Evolutionary conservation across 2,888 invertebrate species (phyloP), one percentile per base, ranked within the genome.

Genomic region (Mythimna loreyi): DNA sequence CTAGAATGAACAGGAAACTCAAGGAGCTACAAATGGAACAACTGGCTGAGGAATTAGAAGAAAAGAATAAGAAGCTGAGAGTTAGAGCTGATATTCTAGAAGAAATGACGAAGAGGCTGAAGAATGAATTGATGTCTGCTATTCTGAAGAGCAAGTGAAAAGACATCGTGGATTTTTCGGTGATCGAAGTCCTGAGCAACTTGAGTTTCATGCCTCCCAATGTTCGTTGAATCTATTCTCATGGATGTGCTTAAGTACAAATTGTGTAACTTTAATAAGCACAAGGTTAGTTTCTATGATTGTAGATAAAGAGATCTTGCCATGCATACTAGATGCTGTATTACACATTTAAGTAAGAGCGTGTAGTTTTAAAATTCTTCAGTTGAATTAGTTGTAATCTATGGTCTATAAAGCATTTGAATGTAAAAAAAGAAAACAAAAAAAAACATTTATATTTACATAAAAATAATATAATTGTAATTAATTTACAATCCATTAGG

Each of bases 1-100:
- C 98, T 1, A 94, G 98, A 78, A 96, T 97, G 94, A 98, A 97
- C 85, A 96, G 97, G 80, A 98, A 97, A 91, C 92, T 92, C 86
- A 96, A 94, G 85, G 94, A 92, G 78, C 86, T 94, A 63, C 96
- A 97, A 84, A 96, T 97, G 96, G 91, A 94, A 80, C 90, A 92
- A 61, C 87, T 93, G 75, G 96, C 96, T 2, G 89, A 94, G 30
- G 96, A 97, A 58, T 92, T 98, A 72, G 97, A 97, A 85, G 96
- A 95, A 64, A 96, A 96, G 82, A 98, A 98, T 89, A 95, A 96
- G 75, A 96, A 96, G 86, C 91, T 98, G 60, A 96, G 96, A 87
- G 96, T 97, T 66, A 96, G 96, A 90, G 97, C 97, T 13, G 97
- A 97, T 71, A 96, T 97, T 85, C 89, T 98, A 80, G 97, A 97